These are phyloP conservation scores for Dufourea novaeangliae DNA, from an alignment of 1,140 invertebrate genomes.

Conservation along the genomic window DNA sequence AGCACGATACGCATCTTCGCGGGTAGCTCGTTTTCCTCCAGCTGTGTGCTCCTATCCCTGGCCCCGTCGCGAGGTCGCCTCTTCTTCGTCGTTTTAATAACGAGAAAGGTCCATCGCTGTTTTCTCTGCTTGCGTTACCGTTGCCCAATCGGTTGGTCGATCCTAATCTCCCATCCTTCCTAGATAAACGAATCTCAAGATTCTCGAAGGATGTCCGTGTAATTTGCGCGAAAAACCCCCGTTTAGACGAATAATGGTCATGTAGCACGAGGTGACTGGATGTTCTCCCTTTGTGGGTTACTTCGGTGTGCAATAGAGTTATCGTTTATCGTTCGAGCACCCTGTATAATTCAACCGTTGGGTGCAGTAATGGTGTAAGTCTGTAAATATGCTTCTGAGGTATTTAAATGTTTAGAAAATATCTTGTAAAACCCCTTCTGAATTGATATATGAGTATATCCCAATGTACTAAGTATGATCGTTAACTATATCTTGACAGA, in stretches of 20 bases:
- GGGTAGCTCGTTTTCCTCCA: neutral
- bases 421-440: too few relatives aligned
- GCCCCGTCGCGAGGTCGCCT: constrained; percentile 27
- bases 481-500: too few relatives aligned
- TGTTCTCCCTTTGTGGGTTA: too few relatives aligned
- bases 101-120: constrained; percentile 7
- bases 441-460: too few relatives aligned
- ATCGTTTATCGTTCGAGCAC: too few relatives aligned
- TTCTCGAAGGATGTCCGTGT: constrained; percentile 22
- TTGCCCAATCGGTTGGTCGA: constrained; percentile 8
- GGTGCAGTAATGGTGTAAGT: too few relatives aligned
- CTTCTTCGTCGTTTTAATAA: constrained; percentile 44
- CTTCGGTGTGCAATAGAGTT: too few relatives aligned
- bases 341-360: too few relatives aligned
- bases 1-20: constrained; percentile 42
- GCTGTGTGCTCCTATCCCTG: neutral
- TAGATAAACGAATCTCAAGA: constrained; percentile 5
- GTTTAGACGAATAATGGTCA: neutral
- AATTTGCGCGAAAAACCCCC: neutral
- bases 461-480: too few relatives aligned
- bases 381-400: too few relatives aligned
- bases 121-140: neutral
- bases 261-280: too few relatives aligned
- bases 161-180: constrained; percentile 20
- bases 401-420: too few relatives aligned